phyloP scores from a whole-genome alignment of 2,888 invertebrate genomes.

The Mesochorus sp. region DNA sequence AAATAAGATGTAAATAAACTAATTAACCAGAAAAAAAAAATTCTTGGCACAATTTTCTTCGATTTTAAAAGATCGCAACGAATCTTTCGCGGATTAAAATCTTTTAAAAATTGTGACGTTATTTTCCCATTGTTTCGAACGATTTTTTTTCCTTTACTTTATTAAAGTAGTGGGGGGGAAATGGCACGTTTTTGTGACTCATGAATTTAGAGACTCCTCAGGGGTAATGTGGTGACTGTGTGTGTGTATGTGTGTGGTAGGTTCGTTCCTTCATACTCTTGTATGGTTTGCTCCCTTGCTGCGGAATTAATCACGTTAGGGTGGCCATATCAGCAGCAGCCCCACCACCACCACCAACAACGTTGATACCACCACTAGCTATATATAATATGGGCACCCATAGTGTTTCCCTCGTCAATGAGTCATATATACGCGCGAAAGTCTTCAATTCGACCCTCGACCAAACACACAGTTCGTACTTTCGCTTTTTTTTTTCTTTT shows the following conservation, averaged over 20 bases:
- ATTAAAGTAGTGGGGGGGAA: too few relatives aligned
- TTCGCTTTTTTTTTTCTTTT: not conserved
- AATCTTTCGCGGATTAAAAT: not conserved
- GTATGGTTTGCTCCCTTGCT: constrained; percentile 40
- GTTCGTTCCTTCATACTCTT: constrained; percentile 3
- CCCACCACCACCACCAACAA: not conserved
- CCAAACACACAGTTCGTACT: constrained; percentile 20
- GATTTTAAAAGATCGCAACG: not conserved
- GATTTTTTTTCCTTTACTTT: not conserved
- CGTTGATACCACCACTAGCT: not conserved
- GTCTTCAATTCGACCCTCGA: constrained; percentile 36
- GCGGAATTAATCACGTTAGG: constrained; percentile 61
- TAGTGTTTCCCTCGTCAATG: constrained; percentile 57
- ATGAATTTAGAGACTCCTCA: constrained; percentile 38
- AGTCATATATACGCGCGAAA: constrained; percentile 49
- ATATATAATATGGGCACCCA: constrained; percentile 33
- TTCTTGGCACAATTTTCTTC: not conserved
- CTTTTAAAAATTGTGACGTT: not conserved
- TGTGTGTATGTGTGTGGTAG: not conserved
- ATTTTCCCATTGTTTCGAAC: not conserved
- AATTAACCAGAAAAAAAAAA: not conserved
- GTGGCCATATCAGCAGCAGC: constrained; percentile 39
- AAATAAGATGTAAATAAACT: not conserved
- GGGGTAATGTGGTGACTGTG: not conserved
- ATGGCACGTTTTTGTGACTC: constrained; percentile 39